Conservation (phyloP, 2,888 invertebrate genomes). For the Phaedon cochleariae region DNA sequence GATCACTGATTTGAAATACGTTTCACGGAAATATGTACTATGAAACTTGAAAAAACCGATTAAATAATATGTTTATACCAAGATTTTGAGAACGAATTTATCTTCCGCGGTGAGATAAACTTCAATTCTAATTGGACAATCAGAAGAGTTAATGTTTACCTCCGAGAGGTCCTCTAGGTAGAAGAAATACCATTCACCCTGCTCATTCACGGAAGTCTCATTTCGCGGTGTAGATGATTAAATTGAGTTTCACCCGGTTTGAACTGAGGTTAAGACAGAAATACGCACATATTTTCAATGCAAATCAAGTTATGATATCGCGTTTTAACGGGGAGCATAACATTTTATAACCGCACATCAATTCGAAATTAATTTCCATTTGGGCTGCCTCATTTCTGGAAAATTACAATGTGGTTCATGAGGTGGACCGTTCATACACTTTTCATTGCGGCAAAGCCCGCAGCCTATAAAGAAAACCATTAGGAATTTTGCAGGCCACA, state of each 20-base stretch:
- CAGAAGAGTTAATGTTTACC: neutral
- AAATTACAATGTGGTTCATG: no score
- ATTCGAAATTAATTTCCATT: neutral
- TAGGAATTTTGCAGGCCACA: no score
- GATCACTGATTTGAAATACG: no score
- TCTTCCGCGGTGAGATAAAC: neutral
- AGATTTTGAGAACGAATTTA: neutral
- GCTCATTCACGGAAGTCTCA: neutral
- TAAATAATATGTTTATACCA: no score
- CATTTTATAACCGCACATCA: neutral
- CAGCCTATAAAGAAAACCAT: no score
- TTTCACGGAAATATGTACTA: no score
- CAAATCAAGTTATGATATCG: neutral
- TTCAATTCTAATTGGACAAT: neutral
- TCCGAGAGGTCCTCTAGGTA: neutral
- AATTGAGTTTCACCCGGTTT: neutral
- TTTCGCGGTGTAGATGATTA: neutral
- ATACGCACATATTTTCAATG: neutral
- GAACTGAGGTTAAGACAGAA: neutral
- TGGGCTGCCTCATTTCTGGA: neutral
- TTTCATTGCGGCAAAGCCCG: no score
- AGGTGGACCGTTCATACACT: no score
- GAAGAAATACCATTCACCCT: neutral
- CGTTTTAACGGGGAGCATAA: neutral
- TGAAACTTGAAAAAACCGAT: no score